Evolutionary conservation across 2,113 vertebrate genomes (phyloP).

Genomic region (Catharus fuscescens): DNA sequence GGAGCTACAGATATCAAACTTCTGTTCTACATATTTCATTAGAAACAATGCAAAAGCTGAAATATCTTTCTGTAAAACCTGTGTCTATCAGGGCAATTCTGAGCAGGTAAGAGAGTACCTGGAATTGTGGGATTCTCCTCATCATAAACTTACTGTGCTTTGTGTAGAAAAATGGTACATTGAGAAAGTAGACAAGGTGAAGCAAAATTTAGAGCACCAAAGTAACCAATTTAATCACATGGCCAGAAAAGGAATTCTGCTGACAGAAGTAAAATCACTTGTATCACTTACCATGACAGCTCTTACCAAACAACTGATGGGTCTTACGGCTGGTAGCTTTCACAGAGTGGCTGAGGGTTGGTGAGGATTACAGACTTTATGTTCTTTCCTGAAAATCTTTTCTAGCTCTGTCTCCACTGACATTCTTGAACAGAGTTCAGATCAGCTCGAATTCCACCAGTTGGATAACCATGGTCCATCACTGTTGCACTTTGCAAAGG

Average conservation of each 20-base stretch:
- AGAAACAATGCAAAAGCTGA: background rate
- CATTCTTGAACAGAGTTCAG: background rate
- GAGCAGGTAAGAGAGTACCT: background rate
- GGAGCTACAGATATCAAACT: background rate
- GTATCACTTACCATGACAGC: background rate
- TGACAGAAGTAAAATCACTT: background rate
- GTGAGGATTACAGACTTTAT: background rate
- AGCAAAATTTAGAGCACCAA: background rate
- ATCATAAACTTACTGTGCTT: background rate
- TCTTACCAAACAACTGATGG: background rate
- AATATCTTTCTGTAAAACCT: background rate
- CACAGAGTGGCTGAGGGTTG: background rate
- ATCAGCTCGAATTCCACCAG: background rate
- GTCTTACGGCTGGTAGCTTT: background rate
- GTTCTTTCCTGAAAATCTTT: background rate
- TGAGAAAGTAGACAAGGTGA: background rate
- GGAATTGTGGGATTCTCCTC: background rate
- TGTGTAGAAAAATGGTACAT: background rate
- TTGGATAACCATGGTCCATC: background rate
- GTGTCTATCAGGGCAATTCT: background rate
- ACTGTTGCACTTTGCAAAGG: accelerated
- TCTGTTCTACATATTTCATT: background rate
- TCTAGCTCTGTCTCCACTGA: background rate
- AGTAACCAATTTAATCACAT: background rate
- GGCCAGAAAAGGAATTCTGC: background rate